phyloP scores from a whole-genome alignment of 2,888 invertebrate species.

The Nemotelus nigrinus region DNA sequence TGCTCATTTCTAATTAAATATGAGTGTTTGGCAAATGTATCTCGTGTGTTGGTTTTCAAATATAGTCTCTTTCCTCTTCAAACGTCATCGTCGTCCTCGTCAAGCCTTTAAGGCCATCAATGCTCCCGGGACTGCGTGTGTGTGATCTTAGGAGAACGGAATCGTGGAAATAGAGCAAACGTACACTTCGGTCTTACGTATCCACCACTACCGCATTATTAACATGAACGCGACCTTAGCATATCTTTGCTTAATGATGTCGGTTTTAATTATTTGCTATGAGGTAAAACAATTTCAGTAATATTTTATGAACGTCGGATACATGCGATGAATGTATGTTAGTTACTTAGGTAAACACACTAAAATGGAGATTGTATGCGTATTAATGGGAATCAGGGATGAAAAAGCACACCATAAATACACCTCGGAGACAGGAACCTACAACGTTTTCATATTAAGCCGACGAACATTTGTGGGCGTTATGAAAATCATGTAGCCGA shows the following conservation, averaged over 20 bases:
- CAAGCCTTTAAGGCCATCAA: too few species aligned
- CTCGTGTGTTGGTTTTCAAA: conserved; percentile 11
- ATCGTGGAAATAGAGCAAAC: too few species aligned
- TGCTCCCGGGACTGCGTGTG: too few species aligned
- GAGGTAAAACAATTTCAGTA: conserved; percentile 40
- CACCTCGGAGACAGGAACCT: neutral
- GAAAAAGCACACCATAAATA: conserved; percentile 14
- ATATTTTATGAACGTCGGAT: neutral
- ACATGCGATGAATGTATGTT: too few species aligned
- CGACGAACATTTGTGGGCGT: conserved; percentile 5
- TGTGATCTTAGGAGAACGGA: too few species aligned
- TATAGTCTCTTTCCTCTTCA: too few species aligned
- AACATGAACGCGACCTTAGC: conserved; percentile 18
- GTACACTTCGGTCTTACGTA: neutral
- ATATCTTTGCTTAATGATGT: conserved; percentile 36
- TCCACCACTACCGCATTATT: neutral
- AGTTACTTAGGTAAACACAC: neutral
- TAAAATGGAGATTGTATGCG: neutral
- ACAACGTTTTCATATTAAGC: conserved; percentile 24
- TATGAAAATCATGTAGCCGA: conserved; percentile 8
- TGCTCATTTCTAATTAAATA: conserved; percentile 35
- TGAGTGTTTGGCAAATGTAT: conserved; percentile 29
- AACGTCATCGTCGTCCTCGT: too few species aligned
- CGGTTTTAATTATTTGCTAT: conserved; percentile 43
- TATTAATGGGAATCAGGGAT: neutral